These are phyloP conservation scores for Aplodontia rufa DNA, from an alignment of 2,113 vertebrate genomes.

Conservation along the genomic window DNA sequence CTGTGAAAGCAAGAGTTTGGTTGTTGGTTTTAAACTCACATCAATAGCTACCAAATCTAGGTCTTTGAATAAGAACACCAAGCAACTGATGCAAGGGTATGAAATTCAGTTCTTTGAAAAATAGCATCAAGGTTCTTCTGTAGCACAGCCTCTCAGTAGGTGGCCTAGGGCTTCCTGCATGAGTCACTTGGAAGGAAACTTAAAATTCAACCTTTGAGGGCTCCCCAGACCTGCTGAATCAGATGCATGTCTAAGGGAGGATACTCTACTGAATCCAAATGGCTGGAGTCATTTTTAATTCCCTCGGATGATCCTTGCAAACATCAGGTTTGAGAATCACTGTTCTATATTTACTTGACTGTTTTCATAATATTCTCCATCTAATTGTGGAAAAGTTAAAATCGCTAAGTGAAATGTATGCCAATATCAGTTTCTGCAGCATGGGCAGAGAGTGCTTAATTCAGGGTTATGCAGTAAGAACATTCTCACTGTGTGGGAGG, in stretches of 20 bases:
- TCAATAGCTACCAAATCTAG: neutral
- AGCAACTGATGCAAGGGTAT: neutral
- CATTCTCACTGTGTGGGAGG: neutral
- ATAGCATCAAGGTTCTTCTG: neutral
- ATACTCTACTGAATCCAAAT: neutral
- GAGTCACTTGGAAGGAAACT: neutral
- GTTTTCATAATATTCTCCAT: neutral
- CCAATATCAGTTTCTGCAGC: neutral
- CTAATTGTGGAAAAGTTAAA: neutral
- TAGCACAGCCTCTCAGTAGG: neutral
- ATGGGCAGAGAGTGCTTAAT: neutral
- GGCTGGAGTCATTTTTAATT: neutral
- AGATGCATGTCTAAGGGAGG: neutral
- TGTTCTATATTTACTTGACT: neutral
- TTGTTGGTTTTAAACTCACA: neutral
- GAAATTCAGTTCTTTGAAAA: neutral
- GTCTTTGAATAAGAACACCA: neutral
- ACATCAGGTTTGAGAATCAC: neutral
- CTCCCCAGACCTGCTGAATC: neutral
- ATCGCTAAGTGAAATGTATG: neutral
- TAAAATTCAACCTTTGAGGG: neutral
- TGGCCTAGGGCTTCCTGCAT: neutral
- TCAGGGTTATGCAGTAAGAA: neutral
- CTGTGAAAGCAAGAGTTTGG: neutral
- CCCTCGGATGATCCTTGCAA: neutral